Evolutionary conservation across 2,888 invertebrate species (phyloP).

Genomic region (Carcina quercana): DNA sequence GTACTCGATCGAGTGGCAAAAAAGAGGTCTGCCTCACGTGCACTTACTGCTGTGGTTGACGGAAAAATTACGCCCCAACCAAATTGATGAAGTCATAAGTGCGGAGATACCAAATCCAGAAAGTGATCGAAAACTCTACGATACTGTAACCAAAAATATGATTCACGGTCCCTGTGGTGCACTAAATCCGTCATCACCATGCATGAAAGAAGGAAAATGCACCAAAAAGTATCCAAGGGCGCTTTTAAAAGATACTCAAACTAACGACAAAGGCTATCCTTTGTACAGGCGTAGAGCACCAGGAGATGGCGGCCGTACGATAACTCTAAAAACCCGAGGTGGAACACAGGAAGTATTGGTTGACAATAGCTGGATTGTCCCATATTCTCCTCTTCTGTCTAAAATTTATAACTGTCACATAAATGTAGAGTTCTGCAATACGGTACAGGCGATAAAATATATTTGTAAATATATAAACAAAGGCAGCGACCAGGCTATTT

Average conservation of each 20-base stretch:
- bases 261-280: constrained; percentile 4
- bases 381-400: constrained; percentile 11
- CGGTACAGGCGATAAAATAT: constrained; percentile 16
- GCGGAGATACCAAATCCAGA: no score
- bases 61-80: no score
- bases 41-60: no score
- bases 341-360: constrained; percentile 16
- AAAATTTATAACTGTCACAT: constrained; percentile 11
- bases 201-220: constrained; percentile 11
- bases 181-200: no score
- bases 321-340: neutral
- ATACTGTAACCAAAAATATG: no score
- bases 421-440: constrained; percentile 12
- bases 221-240: constrained; percentile 9
- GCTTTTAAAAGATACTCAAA: constrained; percentile 7
- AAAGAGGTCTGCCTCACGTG: no score
- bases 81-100: no score
- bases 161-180: no score
- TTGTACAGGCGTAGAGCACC: constrained; percentile 1
- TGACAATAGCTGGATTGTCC: constrained; percentile 23
- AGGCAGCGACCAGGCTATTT: constrained; percentile 15
- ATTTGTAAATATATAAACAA: constrained; percentile 17
- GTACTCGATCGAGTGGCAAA: no score
- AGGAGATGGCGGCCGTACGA: neutral
- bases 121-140: no score